phyloP scores from a whole-genome alignment of 1,140 invertebrate genomes.

The Leucophenga varia region DNA sequence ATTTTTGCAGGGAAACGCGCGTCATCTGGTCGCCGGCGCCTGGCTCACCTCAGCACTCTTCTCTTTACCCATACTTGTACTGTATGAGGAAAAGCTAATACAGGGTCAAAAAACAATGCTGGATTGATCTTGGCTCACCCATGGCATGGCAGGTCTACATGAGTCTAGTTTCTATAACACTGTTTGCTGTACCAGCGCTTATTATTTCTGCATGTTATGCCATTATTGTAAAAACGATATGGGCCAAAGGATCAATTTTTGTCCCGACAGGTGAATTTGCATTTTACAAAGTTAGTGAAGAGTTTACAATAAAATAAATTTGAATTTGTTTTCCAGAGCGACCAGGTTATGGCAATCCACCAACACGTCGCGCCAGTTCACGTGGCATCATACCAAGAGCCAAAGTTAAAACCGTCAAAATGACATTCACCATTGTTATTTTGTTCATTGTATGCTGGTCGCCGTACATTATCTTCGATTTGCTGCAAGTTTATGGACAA shows the following conservation, averaged over 20 bases:
- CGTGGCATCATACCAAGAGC: constrained; percentile 89
- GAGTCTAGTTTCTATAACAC: constrained; percentile 75
- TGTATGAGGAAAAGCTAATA: constrained; percentile 78
- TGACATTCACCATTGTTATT: constrained; percentile 94
- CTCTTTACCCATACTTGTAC: constrained; percentile 78
- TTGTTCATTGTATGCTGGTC: constrained; percentile 96
- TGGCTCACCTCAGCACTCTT: constrained; percentile 84
- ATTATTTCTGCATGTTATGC: constrained; percentile 90
- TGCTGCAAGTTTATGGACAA: constrained; percentile 86
- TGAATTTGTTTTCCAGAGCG: constrained; percentile 26
- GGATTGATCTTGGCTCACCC: constrained; percentile 78
- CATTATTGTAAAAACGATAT: constrained; percentile 90
- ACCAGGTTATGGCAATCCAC: constrained; percentile 58
- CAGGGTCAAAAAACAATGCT: constrained; percentile 82
- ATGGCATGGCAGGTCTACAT: constrained; percentile 89
- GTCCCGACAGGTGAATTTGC: constrained; percentile 55
- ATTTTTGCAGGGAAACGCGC: constrained; percentile 74
- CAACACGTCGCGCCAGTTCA: constrained; percentile 71
- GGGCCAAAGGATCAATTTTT: constrained; percentile 70
- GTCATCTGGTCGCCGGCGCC: constrained; percentile 73
- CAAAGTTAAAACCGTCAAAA: constrained; percentile 96
- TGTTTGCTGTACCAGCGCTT: constrained; percentile 86
- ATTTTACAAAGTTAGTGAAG: neutral
- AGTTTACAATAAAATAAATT: neutral
- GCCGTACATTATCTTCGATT: constrained; percentile 91